These are phyloP conservation scores for Cladopsammia gracilis DNA, from an alignment of 64 coral and sea anemone genomes.

Conservation along the genomic window DNA sequence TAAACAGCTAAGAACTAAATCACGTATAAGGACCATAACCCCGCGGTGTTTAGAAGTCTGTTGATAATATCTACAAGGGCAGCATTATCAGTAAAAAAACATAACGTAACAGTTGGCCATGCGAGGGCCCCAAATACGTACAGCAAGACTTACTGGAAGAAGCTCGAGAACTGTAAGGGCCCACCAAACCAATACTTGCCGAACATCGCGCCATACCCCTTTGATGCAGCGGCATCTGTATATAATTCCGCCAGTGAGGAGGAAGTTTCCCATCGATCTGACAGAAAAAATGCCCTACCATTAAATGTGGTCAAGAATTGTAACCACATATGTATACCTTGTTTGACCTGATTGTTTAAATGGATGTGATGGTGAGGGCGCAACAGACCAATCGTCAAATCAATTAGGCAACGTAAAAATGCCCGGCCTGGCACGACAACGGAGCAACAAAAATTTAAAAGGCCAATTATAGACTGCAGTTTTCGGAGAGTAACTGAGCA, in stretches of 20 bases:
- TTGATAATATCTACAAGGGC: background rate
- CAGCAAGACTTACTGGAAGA: background rate
- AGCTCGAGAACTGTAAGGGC: background rate
- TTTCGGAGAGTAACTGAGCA: too few species aligned
- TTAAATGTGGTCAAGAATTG: too few species aligned
- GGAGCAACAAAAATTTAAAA: too few species aligned
- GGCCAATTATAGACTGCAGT: too few species aligned
- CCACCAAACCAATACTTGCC: conserved; percentile 33
- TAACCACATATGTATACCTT: too few species aligned
- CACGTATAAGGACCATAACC: background rate
- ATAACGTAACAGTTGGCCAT: background rate
- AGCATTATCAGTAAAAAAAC: background rate
- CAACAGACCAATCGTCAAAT: too few species aligned
- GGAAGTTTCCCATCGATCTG: background rate
- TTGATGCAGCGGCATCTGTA: background rate
- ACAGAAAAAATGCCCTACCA: too few species aligned
- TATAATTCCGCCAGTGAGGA: background rate
- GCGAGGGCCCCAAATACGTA: background rate
- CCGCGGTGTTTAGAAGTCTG: background rate
- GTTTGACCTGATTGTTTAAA: too few species aligned
- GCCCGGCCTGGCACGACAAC: too few species aligned
- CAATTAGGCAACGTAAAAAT: too few species aligned
- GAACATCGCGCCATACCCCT: conserved; percentile 30
- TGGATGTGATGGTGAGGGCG: too few species aligned
- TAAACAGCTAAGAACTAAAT: background rate